phyloP scores from a whole-genome alignment of 37 sponge, comb jelly and placozoan species.

The Oopsacas minuta region DNA sequence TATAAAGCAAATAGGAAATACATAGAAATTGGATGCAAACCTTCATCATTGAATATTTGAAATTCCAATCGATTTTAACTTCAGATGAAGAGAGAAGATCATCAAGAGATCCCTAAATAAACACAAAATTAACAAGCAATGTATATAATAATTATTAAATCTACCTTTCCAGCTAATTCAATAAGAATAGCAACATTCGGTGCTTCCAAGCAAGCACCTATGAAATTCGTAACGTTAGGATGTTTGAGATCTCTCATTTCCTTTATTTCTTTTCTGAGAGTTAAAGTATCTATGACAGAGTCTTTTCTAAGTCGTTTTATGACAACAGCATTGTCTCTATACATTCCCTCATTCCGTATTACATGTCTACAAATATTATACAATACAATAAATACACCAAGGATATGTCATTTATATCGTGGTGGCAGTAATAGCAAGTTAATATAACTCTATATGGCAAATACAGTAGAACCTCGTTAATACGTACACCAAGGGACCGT shows the following conservation, averaged over 20 bases:
- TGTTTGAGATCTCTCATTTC: conserved; percentile 38
- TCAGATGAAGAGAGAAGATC: conserved; percentile 29
- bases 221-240: conserved; percentile 36
- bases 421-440: too few species aligned
- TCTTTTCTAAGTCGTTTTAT: conserved; percentile 37
- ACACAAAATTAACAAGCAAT: neutral
- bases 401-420: too few species aligned
- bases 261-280: conserved; percentile 30
- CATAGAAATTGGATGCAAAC: neutral
- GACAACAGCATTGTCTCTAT: conserved; percentile 27
- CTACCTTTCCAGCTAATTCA: conserved; percentile 37
- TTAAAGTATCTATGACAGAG: conserved; percentile 21
- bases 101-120: conserved; percentile 28
- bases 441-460: too few species aligned
- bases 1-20: neutral
- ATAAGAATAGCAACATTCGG: conserved; percentile 43
- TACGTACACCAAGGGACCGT: too few species aligned
- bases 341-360: conserved; percentile 41
- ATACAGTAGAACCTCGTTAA: too few species aligned
- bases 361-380: conserved; percentile 32
- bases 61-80: conserved; percentile 41
- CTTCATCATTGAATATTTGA: conserved; percentile 40
- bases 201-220: conserved; percentile 38
- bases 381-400: too few species aligned
- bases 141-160: neutral